Evolutionary conservation across 2,888 invertebrate genomes (phyloP), one percentile per base, ranked within the genome.

Genomic region (Rhingia rostrata): DNA sequence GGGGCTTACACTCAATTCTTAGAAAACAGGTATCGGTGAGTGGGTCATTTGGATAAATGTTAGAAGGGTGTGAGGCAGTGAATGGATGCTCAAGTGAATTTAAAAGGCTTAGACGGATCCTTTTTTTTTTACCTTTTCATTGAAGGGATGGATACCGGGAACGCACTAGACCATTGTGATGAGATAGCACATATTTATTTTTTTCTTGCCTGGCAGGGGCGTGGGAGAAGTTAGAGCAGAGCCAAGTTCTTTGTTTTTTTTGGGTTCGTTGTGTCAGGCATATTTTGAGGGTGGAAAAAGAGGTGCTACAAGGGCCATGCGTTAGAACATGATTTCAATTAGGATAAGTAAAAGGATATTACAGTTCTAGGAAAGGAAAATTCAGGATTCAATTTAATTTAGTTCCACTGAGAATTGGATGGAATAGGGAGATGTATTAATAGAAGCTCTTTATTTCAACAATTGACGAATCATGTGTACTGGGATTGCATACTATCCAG

Each of bases 241-340:
- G 14, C 43, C 53, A 43, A 14, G 12, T 35, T 30, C 35, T 43
- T 22, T 14, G 66, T 54, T 45, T 43, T 54, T 58, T 43, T 56
- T 43, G 64, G 51, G 37, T 14, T 39, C 54, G 41, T 56, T 49
- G 41, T 66, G 35, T 53, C 43, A n/a, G 12, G 4, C 41, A 45
- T 4, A 12, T 1, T 3, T 10, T 41, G 41, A 9, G 7, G 41
- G 7, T 41, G 7, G 9, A n/a, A 9, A 10, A 51, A 61, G n/a
- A 35, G 37, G 35, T 33, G n/a, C 66, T 73, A 61, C 53, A 60
- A 63, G 61, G 7, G 39, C 32, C 69, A 58, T 43, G 37, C 64
- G 47, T 64, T 78, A 72, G 49, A 66, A 79, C 69, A 74, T 74
- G 41, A 35, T 69, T 81, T 69, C 73, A 81, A 81, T 81, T 63